These are phyloP conservation scores for Sebastes aleutianus DNA, from an alignment of 2,797 vertebrate genomes.

Conservation along the genomic window DNA sequence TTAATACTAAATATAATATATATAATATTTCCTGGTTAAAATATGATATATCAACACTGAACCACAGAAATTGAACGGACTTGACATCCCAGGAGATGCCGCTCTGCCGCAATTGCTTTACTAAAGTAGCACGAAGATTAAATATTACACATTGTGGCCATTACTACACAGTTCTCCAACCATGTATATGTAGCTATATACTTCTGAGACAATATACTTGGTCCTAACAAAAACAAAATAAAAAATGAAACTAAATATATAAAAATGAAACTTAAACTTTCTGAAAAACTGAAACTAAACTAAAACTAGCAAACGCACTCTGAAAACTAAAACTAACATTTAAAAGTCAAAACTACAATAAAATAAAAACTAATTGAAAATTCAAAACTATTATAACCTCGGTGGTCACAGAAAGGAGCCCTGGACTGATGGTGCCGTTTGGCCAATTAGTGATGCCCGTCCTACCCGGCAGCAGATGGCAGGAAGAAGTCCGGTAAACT, in stretches of 20 bases:
- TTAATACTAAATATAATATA: too few relatives aligned
- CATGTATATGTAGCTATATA: too few relatives aligned
- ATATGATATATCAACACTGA: too few relatives aligned
- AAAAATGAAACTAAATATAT: neutral
- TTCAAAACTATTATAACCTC: neutral
- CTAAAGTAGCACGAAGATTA: neutral
- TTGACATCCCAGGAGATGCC: neutral
- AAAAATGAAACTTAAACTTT: neutral
- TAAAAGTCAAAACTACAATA: fast-evolving
- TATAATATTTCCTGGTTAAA: too few relatives aligned
- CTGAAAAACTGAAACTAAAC: neutral
- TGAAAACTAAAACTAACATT: neutral
- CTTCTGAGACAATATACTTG: neutral
- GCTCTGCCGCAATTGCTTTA: neutral
- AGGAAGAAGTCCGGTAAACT: conserved; percentile 45
- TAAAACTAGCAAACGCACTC: neutral
- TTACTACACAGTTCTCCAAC: neutral
- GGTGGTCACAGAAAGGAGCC: neutral
- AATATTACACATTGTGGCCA: neutral
- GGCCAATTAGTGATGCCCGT: conserved; percentile 3
- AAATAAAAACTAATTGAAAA: neutral
- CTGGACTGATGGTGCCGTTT: neutral
- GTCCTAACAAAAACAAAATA: neutral
- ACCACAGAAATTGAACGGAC: too few relatives aligned
- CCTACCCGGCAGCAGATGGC: conserved; percentile 55